Base-by-base conservation (phyloP, 2,113 vertebrate genomes). In the Plecotus auritus region DNA sequence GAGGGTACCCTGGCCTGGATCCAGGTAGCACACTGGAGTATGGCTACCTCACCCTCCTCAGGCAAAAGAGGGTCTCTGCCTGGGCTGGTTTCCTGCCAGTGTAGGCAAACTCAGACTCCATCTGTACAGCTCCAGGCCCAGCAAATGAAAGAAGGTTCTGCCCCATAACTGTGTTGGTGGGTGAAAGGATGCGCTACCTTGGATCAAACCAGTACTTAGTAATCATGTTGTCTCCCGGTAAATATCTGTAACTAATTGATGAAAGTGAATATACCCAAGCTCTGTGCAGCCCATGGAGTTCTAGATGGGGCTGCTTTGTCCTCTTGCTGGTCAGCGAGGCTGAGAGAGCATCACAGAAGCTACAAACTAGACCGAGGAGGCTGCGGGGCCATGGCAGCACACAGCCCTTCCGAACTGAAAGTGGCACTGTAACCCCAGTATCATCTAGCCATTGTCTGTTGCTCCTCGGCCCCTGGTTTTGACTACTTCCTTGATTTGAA, bases 71-170 rank as follows among this genome's bases (percentile, higher is more conserved):
- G 61, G 77, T 8, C 35, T 64, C 47, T 90, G 54, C 47, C 61
- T 93, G 70, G 49, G 10, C 73, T 93, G 35, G 26, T 94, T 85
- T 91, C 77, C 86, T 96, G 87, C 85, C 56, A 8, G 30, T 66
- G 74, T 66, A 73, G 84, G 51, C 87, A 95, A 84, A 91, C 42
- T 94, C 22, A 26, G 66, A 74, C 54, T 91, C 92, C 78, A 81
- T 96, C 88, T 96, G 37, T 90, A 95, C 93, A 84, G 83, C 54
- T 91, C 37, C 61, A 78, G 70, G 37, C 89, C 73, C 80, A 74
- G 86, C 89, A 81, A 67, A 86, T 88, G 72, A 69, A 84, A 95
- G 80, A 84, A 95, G 80, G 78, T 84, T 42, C 20, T 96, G 64
- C 86, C 90, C n/a, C 59, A 5, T 0, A n/a, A 45, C 32, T 69